Conservation (phyloP, 2,113 vertebrate species). For the Gallinago jamesoni region DNA sequence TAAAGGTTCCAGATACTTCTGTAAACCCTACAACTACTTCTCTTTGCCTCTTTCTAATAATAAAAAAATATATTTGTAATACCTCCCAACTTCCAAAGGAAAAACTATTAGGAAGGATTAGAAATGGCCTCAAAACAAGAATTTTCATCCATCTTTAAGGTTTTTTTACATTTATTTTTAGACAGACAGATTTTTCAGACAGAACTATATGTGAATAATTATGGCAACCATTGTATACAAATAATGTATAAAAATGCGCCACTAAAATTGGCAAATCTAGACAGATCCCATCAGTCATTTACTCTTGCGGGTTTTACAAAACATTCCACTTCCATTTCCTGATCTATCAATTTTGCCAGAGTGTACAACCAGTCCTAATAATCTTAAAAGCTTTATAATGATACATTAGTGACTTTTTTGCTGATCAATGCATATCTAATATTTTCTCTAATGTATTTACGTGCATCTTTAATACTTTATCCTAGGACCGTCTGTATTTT, state of each 20-base stretch:
- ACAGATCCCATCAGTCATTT: not conserved
- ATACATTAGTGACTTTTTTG: not conserved
- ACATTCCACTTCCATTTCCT: not conserved
- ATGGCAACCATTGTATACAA: not conserved
- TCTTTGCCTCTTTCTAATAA: not conserved
- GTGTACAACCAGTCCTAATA: not conserved
- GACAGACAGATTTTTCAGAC: not conserved
- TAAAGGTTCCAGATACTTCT: not conserved
- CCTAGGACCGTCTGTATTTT: constrained; percentile 95
- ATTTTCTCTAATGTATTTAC: not conserved
- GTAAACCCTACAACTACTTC: not conserved
- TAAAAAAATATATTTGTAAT: not conserved
- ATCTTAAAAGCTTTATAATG: constrained; percentile 17
- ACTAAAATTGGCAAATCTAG: not conserved
- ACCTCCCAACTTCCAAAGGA: not conserved
- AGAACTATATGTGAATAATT: not conserved
- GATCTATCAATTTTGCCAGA: not conserved
- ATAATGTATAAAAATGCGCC: not conserved
- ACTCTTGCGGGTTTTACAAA: not conserved
- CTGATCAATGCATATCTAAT: not conserved
- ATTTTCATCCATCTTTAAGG: not conserved
- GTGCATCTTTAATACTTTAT: not conserved
- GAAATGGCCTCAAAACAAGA: not conserved
- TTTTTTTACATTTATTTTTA: not conserved
- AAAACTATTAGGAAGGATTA: not conserved